These are phyloP conservation scores for Heliconius sara DNA, from an alignment of 2,888 invertebrate genomes.

Conservation along the genomic window DNA sequence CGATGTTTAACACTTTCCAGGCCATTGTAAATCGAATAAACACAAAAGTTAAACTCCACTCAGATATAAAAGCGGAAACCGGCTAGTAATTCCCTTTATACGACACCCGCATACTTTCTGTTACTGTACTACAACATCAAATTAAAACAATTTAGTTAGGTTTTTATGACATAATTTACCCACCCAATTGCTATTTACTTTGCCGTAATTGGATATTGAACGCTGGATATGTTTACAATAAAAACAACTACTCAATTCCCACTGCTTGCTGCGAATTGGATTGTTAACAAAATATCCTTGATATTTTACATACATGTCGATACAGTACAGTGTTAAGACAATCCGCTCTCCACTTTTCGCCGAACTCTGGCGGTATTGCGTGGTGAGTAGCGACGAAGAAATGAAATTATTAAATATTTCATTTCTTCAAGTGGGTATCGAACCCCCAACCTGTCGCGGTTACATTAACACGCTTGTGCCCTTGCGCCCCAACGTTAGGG, in stretches of 20 bases:
- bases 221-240: conserved; percentile 12
- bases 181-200: background rate
- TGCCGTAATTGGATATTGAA: conserved; percentile 10
- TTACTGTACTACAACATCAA: background rate
- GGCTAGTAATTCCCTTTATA: no score
- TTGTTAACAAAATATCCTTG: background rate
- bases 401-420: no score
- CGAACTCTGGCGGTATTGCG: no score
- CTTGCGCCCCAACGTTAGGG: no score
- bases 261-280: background rate
- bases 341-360: no score
- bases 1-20: no score
- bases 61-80: background rate
- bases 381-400: no score
- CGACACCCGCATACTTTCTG: background rate
- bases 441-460: no score
- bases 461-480: no score
- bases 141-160: conserved; percentile 7
- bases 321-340: background rate
- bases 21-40: no score
- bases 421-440: no score
- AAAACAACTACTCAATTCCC: conserved; percentile 9
- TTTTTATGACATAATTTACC: conserved; percentile 1
- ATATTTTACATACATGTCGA: background rate
- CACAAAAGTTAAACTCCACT: no score